These are phyloP conservation scores for Rhopalosiphum nymphaeae DNA, from an alignment of 2,888 invertebrate species.

Conservation along the genomic window DNA sequence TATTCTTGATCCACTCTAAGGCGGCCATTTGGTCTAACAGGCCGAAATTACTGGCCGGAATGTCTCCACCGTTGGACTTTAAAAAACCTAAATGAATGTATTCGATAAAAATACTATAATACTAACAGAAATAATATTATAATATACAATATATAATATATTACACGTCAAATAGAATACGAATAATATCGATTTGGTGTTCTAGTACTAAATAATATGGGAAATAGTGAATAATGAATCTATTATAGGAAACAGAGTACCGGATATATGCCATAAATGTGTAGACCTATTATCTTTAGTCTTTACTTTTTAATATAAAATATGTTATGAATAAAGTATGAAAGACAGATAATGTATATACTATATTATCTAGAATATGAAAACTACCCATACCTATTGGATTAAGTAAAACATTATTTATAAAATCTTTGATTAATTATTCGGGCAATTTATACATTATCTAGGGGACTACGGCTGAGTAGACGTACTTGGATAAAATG, in stretches of 20 bases:
- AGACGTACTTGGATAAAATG: no score
- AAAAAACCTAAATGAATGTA: conserved; percentile 77
- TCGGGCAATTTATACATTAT: no score
- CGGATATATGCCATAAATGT: background rate
- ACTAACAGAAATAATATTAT: background rate
- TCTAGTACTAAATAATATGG: background rate
- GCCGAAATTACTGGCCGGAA: conserved; percentile 89
- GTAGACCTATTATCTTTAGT: background rate
- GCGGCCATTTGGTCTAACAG: conserved; percentile 95
- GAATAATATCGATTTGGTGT: background rate
- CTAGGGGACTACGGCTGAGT: no score
- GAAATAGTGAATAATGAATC: background rate
- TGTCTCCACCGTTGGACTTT: conserved; percentile 81
- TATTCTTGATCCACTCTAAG: conserved; percentile 93
- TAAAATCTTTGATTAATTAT: no score
- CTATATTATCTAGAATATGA: no score
- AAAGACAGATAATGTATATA: no score
- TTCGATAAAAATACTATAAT: background rate
- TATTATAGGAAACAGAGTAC: background rate
- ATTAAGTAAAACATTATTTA: no score
- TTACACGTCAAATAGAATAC: background rate
- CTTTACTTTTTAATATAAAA: background rate
- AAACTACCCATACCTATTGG: no score
- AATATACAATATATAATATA: background rate
- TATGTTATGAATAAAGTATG: background rate